Evolutionary conservation across 92 coral and sea anemone species (phyloP), one percentile per base, ranked within the genome.

Genomic region (Siderastrea radians): DNA sequence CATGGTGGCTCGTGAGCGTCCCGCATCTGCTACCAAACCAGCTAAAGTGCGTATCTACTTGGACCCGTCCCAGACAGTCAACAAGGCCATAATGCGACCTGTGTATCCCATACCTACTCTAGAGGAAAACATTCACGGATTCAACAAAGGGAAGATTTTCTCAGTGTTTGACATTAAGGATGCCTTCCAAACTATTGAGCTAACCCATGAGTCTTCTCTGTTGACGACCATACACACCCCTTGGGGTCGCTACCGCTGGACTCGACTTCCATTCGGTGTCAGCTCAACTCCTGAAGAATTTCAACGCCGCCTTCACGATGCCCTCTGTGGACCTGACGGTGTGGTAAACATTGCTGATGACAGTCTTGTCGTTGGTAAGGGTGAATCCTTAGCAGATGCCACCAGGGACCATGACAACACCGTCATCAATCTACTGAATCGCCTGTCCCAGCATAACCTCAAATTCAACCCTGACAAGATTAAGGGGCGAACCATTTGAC

Each of bases 181-280:
- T 26, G 38, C 38, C 38, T 26, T 26, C 38, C 38, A 26, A 26
- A 26, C 38, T 26, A 77, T 81, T 61, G 68, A 84, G 68, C 53
- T 86, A 71, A 81, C 84, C 1, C 72, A 66, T 8, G 95, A 80
- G 38, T 88, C 87, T 66, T 79, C 85, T 52, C 61, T 78, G 88
- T 81, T 85, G 80, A 79, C 93, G n/a, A 89, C 91, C 84, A 89
- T 85, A 86, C 87, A 92, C 87, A 84, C 92, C 53, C 87, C 95
- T 4, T 92, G 90, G 92, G 93, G 90, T 13, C 90, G 93, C 19
- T 84, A 84, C 84, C 84, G 92, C 44, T 93, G 93, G 93, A 77
- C 87, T 52, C 77, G 90, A 13, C 85, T 90, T 15, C 96, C 96
- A 26, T 93, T 93, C 90, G 92, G 92, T 61, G 75, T 90, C 86